Percentiles rank a stretch among this genome's conserved stretches.
These are phyloP conservation scores for Calephelis perditalis DNA, from an alignment of 2,888 invertebrate species.

Conservation along the genomic window DNA sequence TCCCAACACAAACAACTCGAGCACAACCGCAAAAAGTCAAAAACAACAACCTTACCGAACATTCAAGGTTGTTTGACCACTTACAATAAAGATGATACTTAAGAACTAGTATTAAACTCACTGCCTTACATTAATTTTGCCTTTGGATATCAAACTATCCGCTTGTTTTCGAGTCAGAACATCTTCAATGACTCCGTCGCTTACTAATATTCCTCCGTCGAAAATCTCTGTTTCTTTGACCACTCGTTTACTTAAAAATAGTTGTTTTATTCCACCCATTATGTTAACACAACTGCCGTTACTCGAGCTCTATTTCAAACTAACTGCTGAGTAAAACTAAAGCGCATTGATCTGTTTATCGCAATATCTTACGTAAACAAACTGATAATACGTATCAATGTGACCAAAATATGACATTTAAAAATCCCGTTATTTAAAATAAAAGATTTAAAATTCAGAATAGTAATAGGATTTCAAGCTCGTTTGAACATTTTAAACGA, in stretches of 20 bases:
- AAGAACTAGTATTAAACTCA: constrained; percentile 16
- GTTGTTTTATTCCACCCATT: constrained; percentile 47
- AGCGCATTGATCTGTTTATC: constrained; percentile 8
- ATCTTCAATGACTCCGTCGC: constrained; percentile 77
- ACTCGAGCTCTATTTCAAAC: constrained; percentile 33
- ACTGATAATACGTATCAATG: background rate
- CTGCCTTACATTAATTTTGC: constrained; percentile 67
- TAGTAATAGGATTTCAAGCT: no score
- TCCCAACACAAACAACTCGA: constrained; percentile 25
- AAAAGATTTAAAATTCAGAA: no score
- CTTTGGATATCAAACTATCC: constrained; percentile 61
- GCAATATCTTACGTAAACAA: constrained; percentile 2
- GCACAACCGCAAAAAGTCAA: constrained; percentile 27
- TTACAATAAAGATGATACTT: constrained; percentile 17
- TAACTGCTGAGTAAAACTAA: constrained; percentile 19
- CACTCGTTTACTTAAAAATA: constrained; percentile 69
- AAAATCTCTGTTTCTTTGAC: constrained; percentile 71
- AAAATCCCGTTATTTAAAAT: no score
- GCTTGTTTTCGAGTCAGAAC: constrained; percentile 69
- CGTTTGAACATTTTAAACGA: no score
- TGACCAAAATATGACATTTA: no score
- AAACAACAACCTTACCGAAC: constrained; percentile 31
- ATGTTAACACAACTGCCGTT: constrained; percentile 37
- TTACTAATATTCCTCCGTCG: constrained; percentile 80
- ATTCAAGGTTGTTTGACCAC: constrained; percentile 31